phyloP scores from a whole-genome alignment of 1,140 invertebrate genomes.

The Cydia pomonella region DNA sequence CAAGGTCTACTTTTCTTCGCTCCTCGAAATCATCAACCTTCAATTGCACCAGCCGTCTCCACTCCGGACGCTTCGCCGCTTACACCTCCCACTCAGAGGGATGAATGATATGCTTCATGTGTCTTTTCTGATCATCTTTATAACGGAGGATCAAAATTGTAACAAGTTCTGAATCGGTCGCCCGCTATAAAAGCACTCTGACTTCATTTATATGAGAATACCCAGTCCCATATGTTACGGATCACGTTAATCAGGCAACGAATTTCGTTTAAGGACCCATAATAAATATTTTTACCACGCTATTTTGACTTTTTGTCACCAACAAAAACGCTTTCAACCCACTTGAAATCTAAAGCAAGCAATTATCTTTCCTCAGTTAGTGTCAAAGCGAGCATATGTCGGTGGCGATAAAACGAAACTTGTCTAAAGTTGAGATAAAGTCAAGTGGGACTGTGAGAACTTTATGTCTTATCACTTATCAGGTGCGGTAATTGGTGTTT shows the following conservation, averaged over 20 bases:
- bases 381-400: constrained; percentile 20
- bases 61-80: too few species aligned
- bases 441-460: constrained; percentile 24
- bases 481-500: not conserved
- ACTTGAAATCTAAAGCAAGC: constrained; percentile 5
- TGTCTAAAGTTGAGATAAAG: not conserved
- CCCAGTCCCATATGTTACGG: not conserved
- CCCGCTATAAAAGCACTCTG: not conserved
- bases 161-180: too few species aligned
- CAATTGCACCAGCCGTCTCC: too few species aligned
- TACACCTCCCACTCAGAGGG: too few species aligned
- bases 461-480: constrained; percentile 24
- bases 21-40: too few species aligned
- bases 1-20: too few species aligned
- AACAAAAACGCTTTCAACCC: constrained; percentile 14
- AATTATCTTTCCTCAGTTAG: constrained; percentile 6
- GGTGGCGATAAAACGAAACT: constrained; percentile 18
- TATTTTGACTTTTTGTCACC: not conserved
- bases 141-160: too few species aligned
- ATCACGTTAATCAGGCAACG: not conserved
- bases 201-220: not conserved
- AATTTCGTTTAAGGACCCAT: not conserved
- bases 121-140: too few species aligned
- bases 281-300: not conserved
- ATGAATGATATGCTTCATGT: too few species aligned